These are phyloP conservation scores for Neelides folsomi DNA, from an alignment of 2,888 invertebrate species.

Conservation along the genomic window DNA sequence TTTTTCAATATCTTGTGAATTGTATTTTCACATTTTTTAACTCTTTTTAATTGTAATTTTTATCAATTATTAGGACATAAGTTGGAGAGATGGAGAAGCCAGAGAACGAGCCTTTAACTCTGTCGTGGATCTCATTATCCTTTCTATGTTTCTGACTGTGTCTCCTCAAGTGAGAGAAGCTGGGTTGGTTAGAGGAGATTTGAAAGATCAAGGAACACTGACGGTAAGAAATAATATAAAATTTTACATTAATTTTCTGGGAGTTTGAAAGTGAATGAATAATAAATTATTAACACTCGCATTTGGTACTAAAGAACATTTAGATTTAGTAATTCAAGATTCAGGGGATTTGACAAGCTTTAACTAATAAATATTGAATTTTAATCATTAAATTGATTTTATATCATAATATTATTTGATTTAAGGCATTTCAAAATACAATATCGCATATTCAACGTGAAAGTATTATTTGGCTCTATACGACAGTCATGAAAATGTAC, in stretches of 20 bases:
- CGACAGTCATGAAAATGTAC: conserved; percentile 60
- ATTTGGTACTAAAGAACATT: too few relatives aligned
- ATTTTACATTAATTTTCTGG: background rate
- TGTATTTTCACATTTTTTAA: conserved; percentile 3
- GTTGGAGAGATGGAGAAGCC: conserved; percentile 19
- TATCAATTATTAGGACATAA: conserved; percentile 9
- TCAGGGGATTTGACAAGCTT: too few relatives aligned
- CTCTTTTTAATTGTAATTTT: background rate
- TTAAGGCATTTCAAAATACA: conserved; percentile 40
- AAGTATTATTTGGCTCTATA: conserved; percentile 76
- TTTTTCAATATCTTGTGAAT: background rate
- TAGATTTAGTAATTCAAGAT: background rate
- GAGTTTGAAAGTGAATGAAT: too few relatives aligned
- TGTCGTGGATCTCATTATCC: conserved; percentile 68
- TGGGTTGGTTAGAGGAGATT: conserved; percentile 44
- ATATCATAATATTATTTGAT: conserved; percentile 12
- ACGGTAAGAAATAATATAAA: conserved; percentile 12
- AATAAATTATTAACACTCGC: too few relatives aligned
- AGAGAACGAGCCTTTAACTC: conserved; percentile 67
- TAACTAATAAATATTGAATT: too few relatives aligned
- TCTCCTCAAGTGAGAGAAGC: conserved; percentile 61
- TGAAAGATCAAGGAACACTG: conserved; percentile 33
- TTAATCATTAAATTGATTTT: background rate
- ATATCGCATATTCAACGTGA: conserved; percentile 61
- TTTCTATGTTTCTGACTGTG: conserved; percentile 71